Base-by-base conservation (phyloP, 2,888 invertebrate species). In the Heliconius erato region DNA sequence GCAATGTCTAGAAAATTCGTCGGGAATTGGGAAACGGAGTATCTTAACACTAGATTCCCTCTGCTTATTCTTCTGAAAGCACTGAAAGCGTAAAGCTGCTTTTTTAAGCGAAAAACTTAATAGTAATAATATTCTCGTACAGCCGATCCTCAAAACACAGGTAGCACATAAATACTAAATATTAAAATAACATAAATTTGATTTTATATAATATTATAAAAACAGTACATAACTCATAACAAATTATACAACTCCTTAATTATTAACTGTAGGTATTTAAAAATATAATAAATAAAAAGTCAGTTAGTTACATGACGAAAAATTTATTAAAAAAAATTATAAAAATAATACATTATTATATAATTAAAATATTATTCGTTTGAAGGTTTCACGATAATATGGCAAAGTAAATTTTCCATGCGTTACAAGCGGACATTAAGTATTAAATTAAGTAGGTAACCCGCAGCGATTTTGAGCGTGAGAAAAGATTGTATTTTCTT, bases 161-260 rank as follows among this genome's bases (percentile, higher is more conserved):
- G 19, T 54, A 54, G 6, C 54, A 19, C 19, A 54, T 54, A 54
- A 54, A 54, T 54, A 63, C 63, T 63, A 26, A 19, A 23, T 68
- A 69, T 19, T 71, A 44, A 26, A 26, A 72, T 44, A 72, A 72
- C 16, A 26, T 72, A 44, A 44, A 44, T 72, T 14, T 72, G 44
- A 49, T 72, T 72, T 72, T 16, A 26, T 72, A 44, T 40, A 32
- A 40, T n/a, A 49, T 72, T 72, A 49, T 72, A 49, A 49, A 49
- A 40, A 72, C 26, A 28, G 16, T 19, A 49, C 19, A 54, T 19
- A 72, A 16, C 26, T 44, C 72, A 26, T 72, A 72, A 72, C 44
- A 49, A 49, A 72, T 72, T 72, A 72, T 72, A 72, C 72, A 72
- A 72, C 19, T 72, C 16, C 44, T 72, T 49, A 26, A 72, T 72